These are phyloP conservation scores for Tetramorium bicarinatum DNA, from an alignment of 2,888 invertebrate genomes.

Conservation along the genomic window DNA sequence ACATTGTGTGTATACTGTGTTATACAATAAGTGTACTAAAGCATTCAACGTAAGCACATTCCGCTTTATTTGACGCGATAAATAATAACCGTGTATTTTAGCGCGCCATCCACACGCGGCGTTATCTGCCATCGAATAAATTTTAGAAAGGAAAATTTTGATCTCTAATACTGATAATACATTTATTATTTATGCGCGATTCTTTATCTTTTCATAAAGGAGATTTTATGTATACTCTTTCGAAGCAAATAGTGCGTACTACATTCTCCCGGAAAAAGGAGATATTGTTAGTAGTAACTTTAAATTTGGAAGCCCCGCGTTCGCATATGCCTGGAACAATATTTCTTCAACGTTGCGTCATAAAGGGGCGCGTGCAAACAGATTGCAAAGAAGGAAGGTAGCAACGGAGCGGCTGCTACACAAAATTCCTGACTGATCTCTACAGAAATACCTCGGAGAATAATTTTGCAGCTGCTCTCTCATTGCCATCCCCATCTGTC, in stretches of 20 bases:
- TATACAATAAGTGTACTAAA: background rate
- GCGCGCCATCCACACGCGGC: background rate
- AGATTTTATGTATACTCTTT: background rate
- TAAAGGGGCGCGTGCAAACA: slow-evolving; percentile 63
- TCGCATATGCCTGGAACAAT: slow-evolving; percentile 67
- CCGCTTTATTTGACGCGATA: background rate
- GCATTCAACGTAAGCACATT: background rate
- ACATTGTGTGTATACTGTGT: background rate
- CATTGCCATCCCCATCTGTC: slow-evolving; percentile 60
- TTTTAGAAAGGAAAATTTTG: background rate
- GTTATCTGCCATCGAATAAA: background rate
- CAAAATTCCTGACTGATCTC: slow-evolving; percentile 69
- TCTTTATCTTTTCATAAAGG: background rate
- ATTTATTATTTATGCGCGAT: background rate
- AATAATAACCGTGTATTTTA: background rate
- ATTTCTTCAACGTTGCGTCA: slow-evolving; percentile 64
- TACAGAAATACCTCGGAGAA: slow-evolving; percentile 72
- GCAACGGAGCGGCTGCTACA: slow-evolving; percentile 47
- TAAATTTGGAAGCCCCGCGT: slow-evolving; percentile 44
- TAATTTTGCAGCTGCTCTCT: slow-evolving; percentile 74
- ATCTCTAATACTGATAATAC: background rate
- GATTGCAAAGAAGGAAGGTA: slow-evolving; percentile 64
- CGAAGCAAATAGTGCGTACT: slow-evolving; percentile 6
- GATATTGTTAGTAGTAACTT: slow-evolving; percentile 38
- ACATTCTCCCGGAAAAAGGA: slow-evolving; percentile 54